Base-by-base conservation (phyloP, 2,888 invertebrate genomes). In the Girardia tigrina region DNA sequence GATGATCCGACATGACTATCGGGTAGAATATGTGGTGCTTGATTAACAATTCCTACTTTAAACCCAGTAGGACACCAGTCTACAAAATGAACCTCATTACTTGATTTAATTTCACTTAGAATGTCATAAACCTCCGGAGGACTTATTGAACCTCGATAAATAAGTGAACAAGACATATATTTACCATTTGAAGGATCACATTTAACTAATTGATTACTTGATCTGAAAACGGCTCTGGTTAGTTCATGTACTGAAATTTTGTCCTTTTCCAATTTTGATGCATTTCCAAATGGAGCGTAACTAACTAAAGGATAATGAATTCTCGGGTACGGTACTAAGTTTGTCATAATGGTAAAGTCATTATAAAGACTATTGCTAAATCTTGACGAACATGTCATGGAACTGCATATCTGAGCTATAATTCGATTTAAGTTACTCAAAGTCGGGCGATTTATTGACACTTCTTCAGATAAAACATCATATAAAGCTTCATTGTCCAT, bases 391-490 rank as follows among this genome's bases (percentile, higher is more conserved):
- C 73, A 75, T 6, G 75, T 75, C 29, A 75, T 36, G 14, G 73
- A 75, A 29, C 75, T 75, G 23, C 29, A 29, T 23, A 42, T 26
- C n/a, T 75, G 73, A 12, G 42, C 56, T 80, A 94, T 92, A 80
- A 94, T 87, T 81, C 94, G 87, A 86, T 94, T 94, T 82, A 94
- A 86, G 82, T 90, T 90, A 28, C 89, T 92, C 82, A 90, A 90
- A 80, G 90, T 88, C 0, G 91, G 91, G 12, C 14, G 26, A 1
- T 42, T 23, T n/a, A 36, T 56, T 26, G 42, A 26, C 14, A 42
- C 20, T 23, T 56, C 26, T 20, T 42, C 28, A 69, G 26, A 26
- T 14, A 42, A 2, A 42, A 74, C n/a, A 56, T 28, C 42, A 42
- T 74, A 74, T 27, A 74, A 26, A 29, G 74, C 74, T 36, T 74